A percentile compares a stretch with the other conserved stretches of the same genome.
Evolutionary conservation across 1,140 invertebrate species (phyloP).

Genomic region (Lordiphosa stackelbergi): DNA sequence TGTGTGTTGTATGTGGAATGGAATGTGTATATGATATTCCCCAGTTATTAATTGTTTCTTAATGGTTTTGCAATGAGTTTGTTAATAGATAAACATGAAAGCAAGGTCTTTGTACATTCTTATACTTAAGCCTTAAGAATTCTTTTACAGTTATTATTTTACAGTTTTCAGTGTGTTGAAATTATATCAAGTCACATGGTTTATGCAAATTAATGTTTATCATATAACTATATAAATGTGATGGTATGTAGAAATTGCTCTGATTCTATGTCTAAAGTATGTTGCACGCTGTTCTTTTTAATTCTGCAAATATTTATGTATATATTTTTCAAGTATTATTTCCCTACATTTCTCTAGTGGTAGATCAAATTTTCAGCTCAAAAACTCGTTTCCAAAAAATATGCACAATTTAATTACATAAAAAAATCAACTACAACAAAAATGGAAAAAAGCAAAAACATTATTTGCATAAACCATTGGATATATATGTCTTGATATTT

Average conservation of each 20-base stretch:
- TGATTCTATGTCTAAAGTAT: constrained; percentile 2
- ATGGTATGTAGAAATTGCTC: constrained; percentile 19
- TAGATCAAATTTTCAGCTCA: constrained; percentile 61
- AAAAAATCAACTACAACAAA: constrained; percentile 34
- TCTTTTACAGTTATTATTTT: too few relatives aligned
- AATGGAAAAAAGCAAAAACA: constrained; percentile 32
- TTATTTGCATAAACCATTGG: constrained; percentile 77
- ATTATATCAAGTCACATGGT: constrained; percentile 49
- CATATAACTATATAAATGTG: constrained; percentile 12
- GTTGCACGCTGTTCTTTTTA: constrained; percentile 8
- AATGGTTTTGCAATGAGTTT: neutral
- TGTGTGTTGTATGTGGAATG: constrained; percentile 3
- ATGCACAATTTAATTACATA: constrained; percentile 61
- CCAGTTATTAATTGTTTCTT: neutral
- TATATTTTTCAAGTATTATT: constrained; percentile 26
- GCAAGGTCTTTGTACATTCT: neutral
- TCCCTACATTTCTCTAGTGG: constrained; percentile 1
- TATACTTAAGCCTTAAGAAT: neutral
- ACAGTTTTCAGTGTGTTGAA: neutral
- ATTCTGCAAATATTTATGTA: constrained; percentile 13
- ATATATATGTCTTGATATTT: constrained; percentile 57
- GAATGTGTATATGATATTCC: neutral
- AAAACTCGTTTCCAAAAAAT: constrained; percentile 73
- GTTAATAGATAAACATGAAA: too few relatives aligned
- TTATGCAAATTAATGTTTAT: constrained; percentile 67